Conservation (phyloP, 1,140 invertebrate species). For the Euura saliciscinereae region DNA sequence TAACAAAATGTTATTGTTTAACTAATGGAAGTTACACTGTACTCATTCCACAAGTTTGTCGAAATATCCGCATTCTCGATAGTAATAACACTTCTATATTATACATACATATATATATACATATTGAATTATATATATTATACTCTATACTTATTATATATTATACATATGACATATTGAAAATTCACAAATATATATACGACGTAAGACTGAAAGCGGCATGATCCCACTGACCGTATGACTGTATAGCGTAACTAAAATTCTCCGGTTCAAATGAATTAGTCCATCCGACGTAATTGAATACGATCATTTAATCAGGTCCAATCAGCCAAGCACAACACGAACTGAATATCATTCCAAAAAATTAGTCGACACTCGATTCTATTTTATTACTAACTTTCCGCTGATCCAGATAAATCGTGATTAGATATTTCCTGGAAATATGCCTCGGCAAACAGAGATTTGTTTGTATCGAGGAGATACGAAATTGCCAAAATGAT, state of each 20-base stretch:
- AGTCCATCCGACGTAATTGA: too few relatives aligned
- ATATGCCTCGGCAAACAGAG: not conserved
- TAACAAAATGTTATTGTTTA: conserved; percentile 6
- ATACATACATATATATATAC: conserved; percentile 14
- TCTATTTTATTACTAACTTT: too few relatives aligned
- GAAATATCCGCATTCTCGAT: conserved; percentile 17
- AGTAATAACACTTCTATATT: not conserved
- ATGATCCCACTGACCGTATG: conserved; percentile 18
- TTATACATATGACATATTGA: conserved; percentile 18
- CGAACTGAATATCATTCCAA: too few relatives aligned
- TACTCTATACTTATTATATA: conserved; percentile 39
- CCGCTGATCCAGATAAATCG: not conserved
- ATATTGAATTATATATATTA: conserved; percentile 32
- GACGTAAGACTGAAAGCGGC: conserved; percentile 23
- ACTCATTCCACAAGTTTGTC: conserved; percentile 36
- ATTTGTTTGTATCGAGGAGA: not conserved
- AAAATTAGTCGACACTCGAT: too few relatives aligned
- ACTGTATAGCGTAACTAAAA: not conserved
- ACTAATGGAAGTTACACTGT: not conserved
- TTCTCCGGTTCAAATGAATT: not conserved
- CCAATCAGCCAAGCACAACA: too few relatives aligned
- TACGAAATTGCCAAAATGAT: not conserved
- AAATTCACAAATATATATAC: conserved; percentile 12
- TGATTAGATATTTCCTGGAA: not conserved
- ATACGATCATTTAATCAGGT: too few relatives aligned